Base-by-base conservation (phyloP, 2,888 invertebrate species). In the Lycaena phlaeas region DNA sequence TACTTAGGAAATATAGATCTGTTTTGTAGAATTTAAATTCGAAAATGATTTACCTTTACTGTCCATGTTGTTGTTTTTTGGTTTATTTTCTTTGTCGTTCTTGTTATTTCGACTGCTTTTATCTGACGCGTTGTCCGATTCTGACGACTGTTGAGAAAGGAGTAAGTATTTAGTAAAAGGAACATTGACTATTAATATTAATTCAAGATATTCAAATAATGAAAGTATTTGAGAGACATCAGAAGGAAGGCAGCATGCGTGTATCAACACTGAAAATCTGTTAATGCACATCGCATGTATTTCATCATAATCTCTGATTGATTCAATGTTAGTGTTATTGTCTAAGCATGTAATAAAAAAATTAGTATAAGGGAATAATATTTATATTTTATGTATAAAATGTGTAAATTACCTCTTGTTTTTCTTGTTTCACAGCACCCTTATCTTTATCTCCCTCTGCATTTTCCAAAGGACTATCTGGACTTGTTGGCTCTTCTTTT, bases 11-110 rank as follows among this genome's bases (percentile, higher is more conserved):
- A n/a, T n/a, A n/a, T n/a, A n/a, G n/a, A n/a, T n/a, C n/a, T n/a
- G 5, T 22, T 22, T 22, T 5, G 11, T 17, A 10, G 15, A 15
- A 17, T 31, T 9, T 11, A 14, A n/a, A 3, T 3, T 28, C 14
- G 3, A 10, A 27, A 11, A 3, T 2, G 14, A 12, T 4, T 54
- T 49, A 78, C 77, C 76, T 70, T 77, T 76, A 25, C 53, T 59
- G 10, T 79, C 79, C 0, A 66, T 69, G 36, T 75, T 74, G 46
- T 78, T 77, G 49, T 81, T 82, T 51, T 82, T 81, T 6, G 81
- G 81, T 44, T 79, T 82, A 38, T 82, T 82, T 51, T 82, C 82
- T 40, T 82, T 81, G 53, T 75, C 74, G 43, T 76, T 72, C 47
- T 81, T 82, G 49, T 76, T 71, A 45, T 76, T 63, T 17, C 74